A percentile compares a stretch with the other conserved stretches of the same genome.
These are phyloP conservation scores for Heliconius hewitsoni DNA, from an alignment of 1,140 invertebrate genomes.

Conservation along the genomic window DNA sequence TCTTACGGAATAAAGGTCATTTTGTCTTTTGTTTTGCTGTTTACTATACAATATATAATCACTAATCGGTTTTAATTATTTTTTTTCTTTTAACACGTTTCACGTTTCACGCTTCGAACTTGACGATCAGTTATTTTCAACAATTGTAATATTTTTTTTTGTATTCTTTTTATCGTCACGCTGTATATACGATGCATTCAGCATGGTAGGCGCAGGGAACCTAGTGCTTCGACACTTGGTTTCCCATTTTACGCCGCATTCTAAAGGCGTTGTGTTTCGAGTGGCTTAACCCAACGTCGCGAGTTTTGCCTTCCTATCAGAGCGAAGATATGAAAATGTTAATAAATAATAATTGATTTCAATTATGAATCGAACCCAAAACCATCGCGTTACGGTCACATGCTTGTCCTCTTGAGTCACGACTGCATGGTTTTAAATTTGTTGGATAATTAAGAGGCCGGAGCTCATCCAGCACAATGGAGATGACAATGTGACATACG, in stretches of 20 bases:
- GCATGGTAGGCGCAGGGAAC: no score
- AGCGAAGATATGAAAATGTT: no score
- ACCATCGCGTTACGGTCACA: not conserved
- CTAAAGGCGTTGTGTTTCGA: no score
- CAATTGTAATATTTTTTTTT: not conserved
- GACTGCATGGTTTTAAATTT: not conserved
- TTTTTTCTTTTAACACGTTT: slow-evolving; percentile 10
- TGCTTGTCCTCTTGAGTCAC: no score
- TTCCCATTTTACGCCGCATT: no score
- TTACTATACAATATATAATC: not conserved
- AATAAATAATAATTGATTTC: no score
- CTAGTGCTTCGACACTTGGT: no score
- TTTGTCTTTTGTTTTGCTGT: not conserved
- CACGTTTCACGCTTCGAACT: not conserved
- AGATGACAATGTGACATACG: not conserved
- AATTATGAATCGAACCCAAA: no score
- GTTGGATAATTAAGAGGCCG: not conserved
- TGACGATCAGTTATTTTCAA: not conserved
- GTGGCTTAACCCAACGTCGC: no score
- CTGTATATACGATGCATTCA: no score
- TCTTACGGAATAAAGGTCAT: not conserved
- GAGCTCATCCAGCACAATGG: not conserved
- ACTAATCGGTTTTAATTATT: slow-evolving; percentile 24
- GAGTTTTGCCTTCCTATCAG: no score
- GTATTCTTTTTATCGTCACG: no score